Percentiles rank a stretch among this genome's conserved stretches.
Evolutionary conservation across 2,113 vertebrate genomes (phyloP).

Genomic region (Rhizomys pruinosus): DNA sequence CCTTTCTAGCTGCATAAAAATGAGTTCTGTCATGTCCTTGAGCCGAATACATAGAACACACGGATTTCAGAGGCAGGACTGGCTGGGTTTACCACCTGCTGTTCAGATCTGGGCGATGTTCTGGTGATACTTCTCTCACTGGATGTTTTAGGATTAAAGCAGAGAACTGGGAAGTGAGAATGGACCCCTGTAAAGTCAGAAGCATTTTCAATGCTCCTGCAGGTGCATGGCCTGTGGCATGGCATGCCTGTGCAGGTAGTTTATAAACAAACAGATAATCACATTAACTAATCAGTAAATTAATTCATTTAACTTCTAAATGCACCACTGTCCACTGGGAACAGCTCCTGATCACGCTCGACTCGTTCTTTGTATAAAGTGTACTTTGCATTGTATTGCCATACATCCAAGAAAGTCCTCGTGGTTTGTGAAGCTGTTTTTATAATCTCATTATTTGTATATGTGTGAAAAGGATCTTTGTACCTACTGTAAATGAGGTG

Average conservation of each 20-base stretch:
- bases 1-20: background rate
- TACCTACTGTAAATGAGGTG: background rate
- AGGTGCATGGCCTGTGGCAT: background rate
- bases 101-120: background rate
- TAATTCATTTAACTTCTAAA: slow-evolving; percentile 3
- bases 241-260: background rate
- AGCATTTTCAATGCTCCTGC: background rate
- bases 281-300: background rate
- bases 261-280: slow-evolving; percentile 31
- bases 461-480: slow-evolving; percentile 11
- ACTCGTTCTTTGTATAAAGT: slow-evolving; percentile 18
- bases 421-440: background rate
- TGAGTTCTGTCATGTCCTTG: background rate
- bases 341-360: background rate
- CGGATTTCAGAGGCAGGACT: background rate
- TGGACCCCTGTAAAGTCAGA: background rate
- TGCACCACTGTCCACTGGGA: background rate
- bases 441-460: background rate
- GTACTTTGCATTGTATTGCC: background rate
- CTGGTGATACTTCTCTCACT: background rate
- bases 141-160: background rate
- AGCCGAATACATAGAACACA: background rate
- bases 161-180: background rate
- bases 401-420: slow-evolving; percentile 14
- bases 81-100: background rate